Percentiles rank a stretch among this genome's conserved stretches.
These are phyloP conservation scores for Daktulosphaira vitifoliae DNA, from an alignment of 1,140 invertebrate genomes.

Conservation along the genomic window DNA sequence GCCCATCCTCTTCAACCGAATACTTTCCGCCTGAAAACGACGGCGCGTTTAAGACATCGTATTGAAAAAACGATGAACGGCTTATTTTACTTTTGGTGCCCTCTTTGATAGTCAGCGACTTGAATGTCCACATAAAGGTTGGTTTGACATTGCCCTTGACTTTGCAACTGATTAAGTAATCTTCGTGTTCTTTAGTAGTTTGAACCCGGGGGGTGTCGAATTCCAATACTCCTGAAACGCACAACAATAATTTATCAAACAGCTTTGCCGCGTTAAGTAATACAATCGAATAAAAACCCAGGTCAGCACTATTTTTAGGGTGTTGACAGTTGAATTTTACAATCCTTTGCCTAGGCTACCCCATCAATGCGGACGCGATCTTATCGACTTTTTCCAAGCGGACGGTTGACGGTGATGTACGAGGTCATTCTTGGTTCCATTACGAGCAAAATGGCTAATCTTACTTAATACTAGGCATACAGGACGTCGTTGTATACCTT, in stretches of 20 bases:
- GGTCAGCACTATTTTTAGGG: not conserved
- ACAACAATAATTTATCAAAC: not conserved
- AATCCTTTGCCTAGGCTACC: too few species aligned
- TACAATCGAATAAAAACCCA: not conserved
- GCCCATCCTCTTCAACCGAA: slow-evolving; percentile 1
- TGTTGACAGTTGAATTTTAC: too few species aligned
- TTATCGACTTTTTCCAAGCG: not conserved
- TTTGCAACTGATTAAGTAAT: slow-evolving; percentile 1
- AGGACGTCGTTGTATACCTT: too few species aligned
- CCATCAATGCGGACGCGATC: not conserved
- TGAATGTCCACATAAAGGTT: slow-evolving; percentile 8
- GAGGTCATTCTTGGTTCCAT: slow-evolving; percentile 17
- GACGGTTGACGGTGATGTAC: slow-evolving; percentile 10
- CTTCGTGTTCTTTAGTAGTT: not conserved
- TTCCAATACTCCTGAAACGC: slow-evolving; percentile 9
- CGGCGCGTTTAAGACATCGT: too few species aligned
- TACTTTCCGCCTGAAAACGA: slow-evolving; percentile 4
- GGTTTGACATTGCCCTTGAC: slow-evolving; percentile 6
- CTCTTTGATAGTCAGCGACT: not conserved
- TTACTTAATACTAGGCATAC: slow-evolving; percentile 16
- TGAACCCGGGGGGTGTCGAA: not conserved
- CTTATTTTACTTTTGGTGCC: not conserved
- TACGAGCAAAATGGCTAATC: slow-evolving; percentile 29
- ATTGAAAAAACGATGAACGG: too few species aligned
- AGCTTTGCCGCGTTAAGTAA: not conserved